Percentiles rank a stretch among this genome's conserved stretches.
Conservation (phyloP, 2,113 vertebrate genomes). For the Nerophis lumbriciformis region DNA sequence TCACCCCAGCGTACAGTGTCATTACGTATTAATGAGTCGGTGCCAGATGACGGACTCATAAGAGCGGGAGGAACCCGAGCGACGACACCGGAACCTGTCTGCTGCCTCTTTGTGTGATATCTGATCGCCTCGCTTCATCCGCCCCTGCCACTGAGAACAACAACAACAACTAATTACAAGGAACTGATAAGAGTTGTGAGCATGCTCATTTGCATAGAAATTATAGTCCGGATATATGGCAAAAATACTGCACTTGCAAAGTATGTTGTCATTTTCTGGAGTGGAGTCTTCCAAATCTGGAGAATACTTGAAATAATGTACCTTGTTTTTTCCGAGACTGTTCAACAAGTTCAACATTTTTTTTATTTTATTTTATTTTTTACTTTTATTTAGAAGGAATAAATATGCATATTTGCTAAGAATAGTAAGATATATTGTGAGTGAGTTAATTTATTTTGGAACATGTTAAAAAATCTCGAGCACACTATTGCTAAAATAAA, state of each 20-base stretch:
- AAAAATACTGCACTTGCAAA: too few relatives aligned
- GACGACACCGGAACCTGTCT: slow-evolving; percentile 55
- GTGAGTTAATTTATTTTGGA: too few relatives aligned
- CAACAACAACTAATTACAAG: slow-evolving; percentile 58
- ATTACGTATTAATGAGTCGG: slow-evolving; percentile 76
- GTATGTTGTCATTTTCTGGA: too few relatives aligned
- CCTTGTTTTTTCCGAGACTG: not conserved
- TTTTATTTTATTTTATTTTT: too few relatives aligned
- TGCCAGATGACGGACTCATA: slow-evolving; percentile 65
- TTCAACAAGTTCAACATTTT: too few relatives aligned
- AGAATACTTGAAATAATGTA: slow-evolving; percentile 5
- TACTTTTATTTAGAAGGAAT: too few relatives aligned
- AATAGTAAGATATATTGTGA: too few relatives aligned
- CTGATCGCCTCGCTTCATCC: slow-evolving; percentile 68
- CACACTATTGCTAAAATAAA: too few relatives aligned
- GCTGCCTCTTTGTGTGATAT: slow-evolving; percentile 56
- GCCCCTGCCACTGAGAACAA: slow-evolving; percentile 34
- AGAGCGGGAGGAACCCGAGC: slow-evolving; percentile 51
- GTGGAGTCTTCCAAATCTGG: too few relatives aligned
- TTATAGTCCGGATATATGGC: not conserved
- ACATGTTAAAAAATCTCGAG: too few relatives aligned
- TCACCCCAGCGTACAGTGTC: slow-evolving; percentile 66
- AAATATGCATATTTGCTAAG: too few relatives aligned
- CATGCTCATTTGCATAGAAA: not conserved
- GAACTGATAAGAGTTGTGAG: slow-evolving; percentile 1